These are phyloP conservation scores for Holothuria leucospilota DNA, from an alignment of 53 echinoderm and acorn worm genomes.

Conservation along the genomic window DNA sequence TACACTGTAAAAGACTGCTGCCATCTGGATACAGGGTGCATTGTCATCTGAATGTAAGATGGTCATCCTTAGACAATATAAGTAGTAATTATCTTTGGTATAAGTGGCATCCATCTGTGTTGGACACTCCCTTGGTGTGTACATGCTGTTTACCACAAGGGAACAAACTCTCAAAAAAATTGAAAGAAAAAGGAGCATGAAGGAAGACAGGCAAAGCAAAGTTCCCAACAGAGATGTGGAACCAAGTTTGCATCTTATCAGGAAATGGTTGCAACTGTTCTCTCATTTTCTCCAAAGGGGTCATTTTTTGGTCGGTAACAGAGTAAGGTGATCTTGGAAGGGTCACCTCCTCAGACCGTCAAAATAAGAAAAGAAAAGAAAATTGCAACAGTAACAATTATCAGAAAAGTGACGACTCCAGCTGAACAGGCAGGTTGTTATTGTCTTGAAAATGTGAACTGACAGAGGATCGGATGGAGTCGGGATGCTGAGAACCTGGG, in stretches of 20 bases:
- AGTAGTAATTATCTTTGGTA: background rate
- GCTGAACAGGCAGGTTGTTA: too few relatives aligned
- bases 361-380: too few relatives aligned
- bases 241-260: background rate
- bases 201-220: background rate
- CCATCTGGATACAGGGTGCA: too few relatives aligned
- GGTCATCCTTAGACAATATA: too few relatives aligned
- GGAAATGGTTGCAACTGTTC: constrained; percentile 1
- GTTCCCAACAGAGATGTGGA: background rate
- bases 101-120: constrained; percentile 4
- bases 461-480: too few relatives aligned
- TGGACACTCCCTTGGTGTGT: constrained; percentile 14
- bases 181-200: background rate
- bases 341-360: constrained; percentile 10
- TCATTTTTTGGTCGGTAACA: constrained; percentile 4
- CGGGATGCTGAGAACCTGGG: too few relatives aligned
- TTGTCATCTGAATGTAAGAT: too few relatives aligned
- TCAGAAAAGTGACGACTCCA: too few relatives aligned
- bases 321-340: constrained; percentile 17
- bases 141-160: constrained; percentile 17
- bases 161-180: background rate
- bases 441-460: too few relatives aligned
- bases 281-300: constrained; percentile 24
- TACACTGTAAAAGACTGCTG: too few relatives aligned
- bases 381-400: too few relatives aligned